Evolutionary conservation across 2,113 vertebrate species (phyloP), one percentile per base, ranked within the genome.

Genomic region (Panthera uncia): DNA sequence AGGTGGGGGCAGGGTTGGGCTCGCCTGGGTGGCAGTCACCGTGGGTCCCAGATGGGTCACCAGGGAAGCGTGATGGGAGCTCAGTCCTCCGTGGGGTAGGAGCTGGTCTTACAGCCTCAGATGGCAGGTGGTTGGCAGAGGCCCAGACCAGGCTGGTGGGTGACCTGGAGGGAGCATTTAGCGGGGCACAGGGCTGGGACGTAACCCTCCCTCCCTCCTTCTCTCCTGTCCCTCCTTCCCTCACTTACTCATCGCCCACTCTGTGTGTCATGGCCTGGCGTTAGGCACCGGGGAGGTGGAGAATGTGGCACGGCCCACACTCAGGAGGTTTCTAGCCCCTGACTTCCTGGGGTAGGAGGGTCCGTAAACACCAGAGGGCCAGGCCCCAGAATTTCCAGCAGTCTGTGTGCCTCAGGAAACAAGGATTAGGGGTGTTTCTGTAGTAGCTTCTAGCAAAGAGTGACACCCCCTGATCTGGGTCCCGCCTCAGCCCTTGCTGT

Each of bases 1-100:
- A 66, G 13, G 29, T 11, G 9, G 27, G 61, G 45, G 7, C 45
- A 1, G 45, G 45, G 38, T 16, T 4, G 3, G 12, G 29, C n/a
- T 57, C 25, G 0, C 3, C 7, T 55, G 48, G 18, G 18, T n/a
- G 57, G 74, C 16, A 38, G 10, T 15, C 31, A 66, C 38, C 6
- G 18, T 1, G 36, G 50, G 74, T 29, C 29, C 23, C 1, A 1
- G 36, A 7, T 15, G 29, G n/a, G 7, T 12, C 23, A 2, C 15
- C 71, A 36, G 45, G 29, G 29, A 57, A 55, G 2, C 27, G 31
- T n/a, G 55, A 3, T 1, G 21, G 50, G 38, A 48, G 21, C 23
- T 21, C 16, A 45, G 4, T 25, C 65, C 41, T n/a, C 33, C 0
- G 0, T 52, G 38, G 74, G 61, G 2, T 0, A 18, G 25, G 27